These are phyloP conservation scores for Nettapus auritus DNA, from an alignment of 2,113 vertebrate species.

Conservation along the genomic window DNA sequence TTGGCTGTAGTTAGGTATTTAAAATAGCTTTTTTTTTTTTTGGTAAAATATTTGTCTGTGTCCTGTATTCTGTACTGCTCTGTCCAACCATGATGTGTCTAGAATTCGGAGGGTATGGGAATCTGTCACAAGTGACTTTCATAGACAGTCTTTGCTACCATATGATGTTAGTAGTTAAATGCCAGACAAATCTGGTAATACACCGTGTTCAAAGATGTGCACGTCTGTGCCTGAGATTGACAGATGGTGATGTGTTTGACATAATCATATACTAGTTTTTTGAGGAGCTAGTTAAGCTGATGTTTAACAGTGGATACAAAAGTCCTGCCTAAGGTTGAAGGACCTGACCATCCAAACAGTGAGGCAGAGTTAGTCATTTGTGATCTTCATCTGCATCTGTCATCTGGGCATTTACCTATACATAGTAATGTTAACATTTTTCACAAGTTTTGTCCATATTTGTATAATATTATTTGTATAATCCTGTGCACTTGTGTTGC, in stretches of 20 bases:
- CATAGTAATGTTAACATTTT: neutral
- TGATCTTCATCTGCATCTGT: neutral
- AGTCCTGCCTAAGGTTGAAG: neutral
- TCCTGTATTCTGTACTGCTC: neutral
- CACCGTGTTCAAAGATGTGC: neutral
- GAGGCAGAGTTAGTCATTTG: neutral
- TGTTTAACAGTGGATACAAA: neutral
- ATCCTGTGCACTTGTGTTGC: neutral
- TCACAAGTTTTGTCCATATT: neutral
- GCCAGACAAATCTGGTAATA: neutral
- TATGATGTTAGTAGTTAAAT: neutral
- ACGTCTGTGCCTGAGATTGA: neutral
- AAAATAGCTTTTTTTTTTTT: neutral
- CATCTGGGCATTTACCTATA: neutral
- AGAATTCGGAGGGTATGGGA: neutral
- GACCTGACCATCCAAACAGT: neutral
- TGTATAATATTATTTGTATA: neutral
- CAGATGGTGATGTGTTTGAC: neutral
- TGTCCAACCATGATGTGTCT: neutral
- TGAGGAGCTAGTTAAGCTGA: neutral
- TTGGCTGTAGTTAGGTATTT: neutral
- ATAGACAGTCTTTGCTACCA: fast-evolving
- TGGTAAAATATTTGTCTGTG: neutral
- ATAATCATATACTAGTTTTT: neutral
- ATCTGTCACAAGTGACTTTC: neutral